Percentiles rank a stretch among this genome's conserved stretches.
Evolutionary conservation across 1,140 invertebrate species (phyloP).

Genomic region (Dryas iulia): DNA sequence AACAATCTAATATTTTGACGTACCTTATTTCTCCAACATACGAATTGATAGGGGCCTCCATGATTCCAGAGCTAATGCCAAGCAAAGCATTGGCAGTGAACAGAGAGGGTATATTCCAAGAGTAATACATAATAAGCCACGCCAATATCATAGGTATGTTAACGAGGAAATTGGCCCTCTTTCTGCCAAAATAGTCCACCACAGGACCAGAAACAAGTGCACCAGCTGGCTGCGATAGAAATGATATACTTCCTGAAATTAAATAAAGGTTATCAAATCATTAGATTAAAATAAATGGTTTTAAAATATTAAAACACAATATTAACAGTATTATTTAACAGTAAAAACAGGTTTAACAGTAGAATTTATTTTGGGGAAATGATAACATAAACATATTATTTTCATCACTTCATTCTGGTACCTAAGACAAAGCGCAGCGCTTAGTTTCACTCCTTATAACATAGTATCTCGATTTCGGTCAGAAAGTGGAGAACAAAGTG

Average conservation of each 20-base stretch:
- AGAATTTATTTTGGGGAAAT: no score
- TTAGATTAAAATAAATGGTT: background rate
- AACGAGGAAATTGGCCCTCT: slow-evolving; percentile 83
- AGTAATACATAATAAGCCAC: slow-evolving; percentile 84
- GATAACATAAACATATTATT: no score
- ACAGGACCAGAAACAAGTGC: slow-evolving; percentile 84
- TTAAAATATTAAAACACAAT: no score
- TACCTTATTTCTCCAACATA: slow-evolving; percentile 81
- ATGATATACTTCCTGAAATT: slow-evolving; percentile 84
- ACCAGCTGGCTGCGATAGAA: slow-evolving; percentile 85
- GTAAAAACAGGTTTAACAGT: no score
- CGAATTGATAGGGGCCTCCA: slow-evolving; percentile 80
- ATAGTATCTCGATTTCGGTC: no score
- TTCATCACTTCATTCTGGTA: no score
- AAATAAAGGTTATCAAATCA: background rate
- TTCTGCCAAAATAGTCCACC: slow-evolving; percentile 84
- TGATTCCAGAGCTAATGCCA: slow-evolving; percentile 79
- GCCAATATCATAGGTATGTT: slow-evolving; percentile 85
- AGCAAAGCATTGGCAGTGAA: slow-evolving; percentile 68
- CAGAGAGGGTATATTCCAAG: slow-evolving; percentile 66
- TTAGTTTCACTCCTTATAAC: no score
- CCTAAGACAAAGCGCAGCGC: no score
- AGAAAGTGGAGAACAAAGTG: no score
- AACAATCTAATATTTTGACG: background rate
- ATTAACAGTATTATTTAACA: no score